Evolutionary conservation across 2,888 invertebrate species (phyloP), one percentile per base, ranked within the genome.

Genomic region (Baronia brevicornis): DNA sequence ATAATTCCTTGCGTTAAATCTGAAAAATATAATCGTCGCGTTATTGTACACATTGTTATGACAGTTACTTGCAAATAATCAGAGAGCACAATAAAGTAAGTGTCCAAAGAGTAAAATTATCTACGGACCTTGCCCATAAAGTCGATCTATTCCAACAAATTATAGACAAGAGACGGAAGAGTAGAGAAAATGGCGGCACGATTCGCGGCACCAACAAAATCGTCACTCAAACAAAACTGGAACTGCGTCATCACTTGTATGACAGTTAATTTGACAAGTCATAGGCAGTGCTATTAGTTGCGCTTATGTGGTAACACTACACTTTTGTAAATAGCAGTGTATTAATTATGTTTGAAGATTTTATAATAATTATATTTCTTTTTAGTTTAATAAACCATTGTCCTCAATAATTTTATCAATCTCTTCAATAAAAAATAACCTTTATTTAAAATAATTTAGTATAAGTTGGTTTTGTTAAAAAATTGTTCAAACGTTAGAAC

Each of bases 71-170:
- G 31, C 44, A 55, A 54, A 56, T 52, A 64, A 67, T 70, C 77
- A 77, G 49, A 73, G 72, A 73, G 66, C 60, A 75, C 60, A 69
- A 61, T 60, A 48, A 44, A 52, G 39, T 44, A 49, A 46, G 51
- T 59, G 61, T 68, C 79, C 84, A 84, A 78, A 84, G 82, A 84
- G 78, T 70, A 78, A 72, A 74, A 78, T 82, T 79, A 84, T 84
- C 84, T 84, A 84, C 84, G 80, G 84, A 75, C 75, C 79, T 65
- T 73, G 69, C 62, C 72, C 82, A 80, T 79, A 82, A 79, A 78
- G 68, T 66, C 68, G 64, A 73, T 72, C 79, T 79, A 82, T 75
- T 68, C 63, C 69, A 68, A n/a, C n/a, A n/a, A 77, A 73, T 72
- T 72, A 80, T 82, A 84, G 82, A 84, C 82, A 80, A 79, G 68